phyloP scores from a whole-genome alignment of 2,888 invertebrate genomes.

The Epinotia brunnichana region DNA sequence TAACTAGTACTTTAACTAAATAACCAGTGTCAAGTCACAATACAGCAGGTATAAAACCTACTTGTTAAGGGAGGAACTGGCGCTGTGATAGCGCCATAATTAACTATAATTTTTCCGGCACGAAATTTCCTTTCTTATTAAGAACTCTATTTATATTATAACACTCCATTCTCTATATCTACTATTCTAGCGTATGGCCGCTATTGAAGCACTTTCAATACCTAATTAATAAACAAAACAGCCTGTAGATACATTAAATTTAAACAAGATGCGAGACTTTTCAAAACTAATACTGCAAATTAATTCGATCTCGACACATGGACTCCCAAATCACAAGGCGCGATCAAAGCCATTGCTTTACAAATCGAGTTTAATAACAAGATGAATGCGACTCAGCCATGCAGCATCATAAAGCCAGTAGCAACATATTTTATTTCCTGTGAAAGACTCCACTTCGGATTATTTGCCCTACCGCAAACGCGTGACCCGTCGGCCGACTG shows the following conservation, averaged over 20 bases:
- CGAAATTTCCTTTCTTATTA: too few relatives aligned
- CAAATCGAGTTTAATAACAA: conserved; percentile 35
- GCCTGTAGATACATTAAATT: not conserved
- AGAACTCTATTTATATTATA: too few relatives aligned
- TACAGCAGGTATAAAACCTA: too few relatives aligned
- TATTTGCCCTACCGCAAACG: conserved; percentile 62
- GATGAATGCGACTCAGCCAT: conserved; percentile 36
- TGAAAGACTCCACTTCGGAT: conserved; percentile 60
- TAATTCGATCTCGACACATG: conserved; percentile 12
- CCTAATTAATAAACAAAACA: not conserved
- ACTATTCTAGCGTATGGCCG: not conserved
- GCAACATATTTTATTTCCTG: conserved; percentile 76
- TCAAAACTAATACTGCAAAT: conserved; percentile 7
- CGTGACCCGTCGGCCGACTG: conserved; percentile 57
- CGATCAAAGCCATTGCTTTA: conserved; percentile 22
- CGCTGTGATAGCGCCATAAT: too few relatives aligned
- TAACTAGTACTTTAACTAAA: too few relatives aligned
- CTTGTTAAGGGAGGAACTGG: too few relatives aligned
- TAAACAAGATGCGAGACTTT: not conserved
- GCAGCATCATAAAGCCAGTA: conserved; percentile 61
- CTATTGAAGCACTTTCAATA: not conserved
- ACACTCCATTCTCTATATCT: too few relatives aligned
- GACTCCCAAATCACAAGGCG: conserved; percentile 18
- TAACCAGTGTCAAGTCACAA: too few relatives aligned
- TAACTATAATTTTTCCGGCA: too few relatives aligned